Conservation (phyloP, 2,888 invertebrate species). For the Lithophane semibrunnea region DNA sequence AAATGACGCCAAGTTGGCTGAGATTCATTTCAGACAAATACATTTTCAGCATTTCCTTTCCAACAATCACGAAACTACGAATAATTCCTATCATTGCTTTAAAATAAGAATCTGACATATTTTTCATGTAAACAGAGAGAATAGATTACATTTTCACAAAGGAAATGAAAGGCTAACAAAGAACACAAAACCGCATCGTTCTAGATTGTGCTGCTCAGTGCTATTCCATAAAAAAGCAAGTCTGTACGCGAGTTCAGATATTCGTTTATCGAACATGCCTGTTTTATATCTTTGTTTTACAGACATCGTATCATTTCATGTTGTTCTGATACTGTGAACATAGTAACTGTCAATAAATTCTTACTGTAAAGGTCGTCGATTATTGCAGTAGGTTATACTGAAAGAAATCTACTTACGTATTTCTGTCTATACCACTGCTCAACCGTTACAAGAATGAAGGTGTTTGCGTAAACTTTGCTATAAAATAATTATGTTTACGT, state of each 20-base stretch:
- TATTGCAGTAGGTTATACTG: not conserved
- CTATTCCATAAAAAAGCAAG: constrained; percentile 43
- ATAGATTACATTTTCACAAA: constrained; percentile 54
- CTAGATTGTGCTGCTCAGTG: constrained; percentile 43
- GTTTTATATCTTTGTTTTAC: constrained; percentile 12
- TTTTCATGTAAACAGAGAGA: constrained; percentile 38
- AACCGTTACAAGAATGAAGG: not conserved
- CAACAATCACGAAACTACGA: not conserved
- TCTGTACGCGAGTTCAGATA: constrained; percentile 20
- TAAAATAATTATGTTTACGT: not conserved
- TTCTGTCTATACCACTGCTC: too few relatives aligned
- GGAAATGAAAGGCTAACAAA: constrained; percentile 41
- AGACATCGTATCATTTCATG: constrained; percentile 18
- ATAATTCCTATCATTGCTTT: not conserved
- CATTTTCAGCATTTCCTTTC: not conserved
- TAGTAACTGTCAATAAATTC: not conserved
- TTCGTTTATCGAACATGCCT: constrained; percentile 36
- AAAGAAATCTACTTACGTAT: not conserved
- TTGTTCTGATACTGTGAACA: constrained; percentile 8
- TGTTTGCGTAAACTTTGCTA: too few relatives aligned
- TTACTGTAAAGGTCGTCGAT: not conserved
- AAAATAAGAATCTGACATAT: constrained; percentile 24
- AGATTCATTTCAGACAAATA: constrained; percentile 1
- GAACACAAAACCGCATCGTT: constrained; percentile 40
- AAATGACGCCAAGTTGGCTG: not conserved